Conservation (phyloP, 2,888 invertebrate species). For the Argyresthia albistria region DNA sequence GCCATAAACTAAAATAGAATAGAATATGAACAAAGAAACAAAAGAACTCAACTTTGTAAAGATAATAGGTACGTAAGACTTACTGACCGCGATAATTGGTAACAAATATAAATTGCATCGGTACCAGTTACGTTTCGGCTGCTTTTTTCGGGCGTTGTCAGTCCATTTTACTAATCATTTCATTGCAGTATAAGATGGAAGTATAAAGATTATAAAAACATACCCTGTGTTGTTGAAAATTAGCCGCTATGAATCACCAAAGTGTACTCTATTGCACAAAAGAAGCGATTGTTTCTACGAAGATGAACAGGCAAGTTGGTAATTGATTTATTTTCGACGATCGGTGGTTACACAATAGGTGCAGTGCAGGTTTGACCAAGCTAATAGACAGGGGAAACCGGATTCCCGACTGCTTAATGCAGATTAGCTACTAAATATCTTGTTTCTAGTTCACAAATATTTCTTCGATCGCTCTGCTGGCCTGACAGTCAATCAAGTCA, state of each 20-base stretch:
- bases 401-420: constrained; percentile 25
- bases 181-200: background rate
- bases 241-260: constrained; percentile 18
- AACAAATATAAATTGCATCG: too few species aligned
- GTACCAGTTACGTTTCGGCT: too few species aligned
- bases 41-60: too few species aligned
- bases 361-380: background rate
- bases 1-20: too few species aligned
- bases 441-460: constrained; percentile 13
- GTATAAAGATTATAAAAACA: background rate
- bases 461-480: background rate
- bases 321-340: background rate
- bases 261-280: constrained; percentile 10
- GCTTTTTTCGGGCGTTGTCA: too few species aligned
- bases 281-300: constrained; percentile 5
- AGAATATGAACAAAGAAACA: too few species aligned
- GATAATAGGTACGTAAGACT: too few species aligned
- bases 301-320: constrained; percentile 4
- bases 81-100: too few species aligned
- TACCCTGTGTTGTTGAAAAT: background rate
- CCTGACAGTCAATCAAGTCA: too few species aligned
- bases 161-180: too few species aligned
- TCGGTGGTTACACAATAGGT: background rate
- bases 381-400: constrained; percentile 15
- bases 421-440: constrained; percentile 17